A percentile compares a stretch with the other conserved stretches of the same genome.
phyloP scores from a whole-genome alignment of 2,113 vertebrate species.

The Cathartes aura region DNA sequence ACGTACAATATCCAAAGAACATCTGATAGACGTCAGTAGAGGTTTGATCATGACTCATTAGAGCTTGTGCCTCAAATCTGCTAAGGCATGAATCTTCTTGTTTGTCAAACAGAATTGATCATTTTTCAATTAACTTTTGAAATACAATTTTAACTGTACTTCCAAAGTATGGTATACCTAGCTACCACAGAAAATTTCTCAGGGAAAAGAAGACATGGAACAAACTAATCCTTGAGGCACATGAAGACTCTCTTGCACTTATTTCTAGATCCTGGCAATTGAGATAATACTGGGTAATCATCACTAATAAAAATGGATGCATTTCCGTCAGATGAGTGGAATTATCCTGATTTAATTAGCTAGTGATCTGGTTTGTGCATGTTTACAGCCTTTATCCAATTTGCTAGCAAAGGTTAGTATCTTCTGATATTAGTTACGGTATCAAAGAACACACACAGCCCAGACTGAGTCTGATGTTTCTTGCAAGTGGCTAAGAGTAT shows the following conservation, averaged over 20 bases:
- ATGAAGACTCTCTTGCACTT: background rate
- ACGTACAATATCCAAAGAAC: background rate
- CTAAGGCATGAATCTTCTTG: background rate
- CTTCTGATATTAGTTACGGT: background rate
- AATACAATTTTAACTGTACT: background rate
- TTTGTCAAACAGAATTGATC: background rate
- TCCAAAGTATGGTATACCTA: background rate
- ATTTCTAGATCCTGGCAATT: background rate
- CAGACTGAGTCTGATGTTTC: background rate
- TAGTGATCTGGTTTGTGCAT: background rate
- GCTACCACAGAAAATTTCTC: background rate
- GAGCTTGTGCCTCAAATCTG: background rate
- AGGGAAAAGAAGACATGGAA: background rate
- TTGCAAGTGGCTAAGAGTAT: background rate
- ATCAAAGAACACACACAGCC: background rate
- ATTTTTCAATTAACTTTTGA: background rate
- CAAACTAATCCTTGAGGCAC: background rate
- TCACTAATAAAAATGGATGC: background rate
- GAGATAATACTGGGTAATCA: background rate
- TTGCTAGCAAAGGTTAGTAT: background rate
- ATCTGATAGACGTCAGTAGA: background rate
- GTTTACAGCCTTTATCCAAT: background rate
- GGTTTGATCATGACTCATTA: background rate
- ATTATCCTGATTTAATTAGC: constrained; percentile 31
- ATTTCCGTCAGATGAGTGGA: background rate